Conservation (phyloP, 2,888 invertebrate species). For the Tribolium freemani region DNA sequence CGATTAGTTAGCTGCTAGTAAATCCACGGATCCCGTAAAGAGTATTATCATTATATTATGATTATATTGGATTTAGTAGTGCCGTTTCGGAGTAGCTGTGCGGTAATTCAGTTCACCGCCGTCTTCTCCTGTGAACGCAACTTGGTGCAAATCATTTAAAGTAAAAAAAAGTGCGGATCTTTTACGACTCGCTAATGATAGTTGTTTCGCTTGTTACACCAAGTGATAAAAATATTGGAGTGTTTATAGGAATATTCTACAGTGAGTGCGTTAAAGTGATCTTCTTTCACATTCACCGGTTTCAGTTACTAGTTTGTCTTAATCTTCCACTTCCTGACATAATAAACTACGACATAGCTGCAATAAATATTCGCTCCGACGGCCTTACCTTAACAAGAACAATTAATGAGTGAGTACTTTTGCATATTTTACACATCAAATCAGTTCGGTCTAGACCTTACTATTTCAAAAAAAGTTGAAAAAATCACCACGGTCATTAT, state of each 20-base stretch:
- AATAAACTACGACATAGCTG: neutral
- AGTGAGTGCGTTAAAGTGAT: slow-evolving; percentile 8
- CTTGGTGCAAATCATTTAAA: slow-evolving; percentile 51
- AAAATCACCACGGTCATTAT: slow-evolving; percentile 32
- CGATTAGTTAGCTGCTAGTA: slow-evolving; percentile 67
- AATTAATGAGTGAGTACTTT: slow-evolving; percentile 43
- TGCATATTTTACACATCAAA: neutral
- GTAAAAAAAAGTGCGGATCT: slow-evolving; percentile 24
- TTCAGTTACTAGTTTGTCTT: slow-evolving; percentile 13
- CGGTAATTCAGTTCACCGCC: slow-evolving; percentile 63
- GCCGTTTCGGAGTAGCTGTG: slow-evolving; percentile 62
- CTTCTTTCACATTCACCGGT: neutral
- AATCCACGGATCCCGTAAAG: slow-evolving; percentile 68
- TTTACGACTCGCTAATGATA: slow-evolving; percentile 38
- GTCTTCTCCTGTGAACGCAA: slow-evolving; percentile 57
- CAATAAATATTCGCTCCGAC: neutral
- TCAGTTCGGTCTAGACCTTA: neutral
- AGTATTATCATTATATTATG: slow-evolving; percentile 70
- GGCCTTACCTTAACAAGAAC: slow-evolving; percentile 15
- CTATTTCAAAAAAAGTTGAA: neutral
- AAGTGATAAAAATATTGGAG: slow-evolving; percentile 32
- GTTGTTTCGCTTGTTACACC: slow-evolving; percentile 34
- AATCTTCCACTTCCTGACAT: slow-evolving; percentile 19
- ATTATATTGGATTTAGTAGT: slow-evolving; percentile 69
- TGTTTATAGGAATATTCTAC: slow-evolving; percentile 24